These are phyloP conservation scores for Pristionchus exspectatus DNA, from an alignment of 2,888 invertebrate genomes.

Conservation along the genomic window DNA sequence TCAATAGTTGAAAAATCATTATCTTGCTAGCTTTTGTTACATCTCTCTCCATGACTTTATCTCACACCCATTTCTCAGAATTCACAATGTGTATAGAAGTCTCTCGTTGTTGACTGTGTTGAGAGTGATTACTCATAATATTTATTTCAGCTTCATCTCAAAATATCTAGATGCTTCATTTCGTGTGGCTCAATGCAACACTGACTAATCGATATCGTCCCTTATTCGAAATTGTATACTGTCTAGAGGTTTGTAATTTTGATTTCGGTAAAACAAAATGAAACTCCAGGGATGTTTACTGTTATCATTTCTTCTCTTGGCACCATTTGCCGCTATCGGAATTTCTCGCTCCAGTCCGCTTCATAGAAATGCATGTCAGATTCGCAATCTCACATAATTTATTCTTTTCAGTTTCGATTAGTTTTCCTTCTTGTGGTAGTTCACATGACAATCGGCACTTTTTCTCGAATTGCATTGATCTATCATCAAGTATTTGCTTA, in stretches of 20 bases:
- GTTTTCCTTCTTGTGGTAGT: background rate
- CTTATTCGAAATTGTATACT: background rate
- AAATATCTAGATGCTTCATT: background rate
- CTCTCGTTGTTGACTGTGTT: background rate
- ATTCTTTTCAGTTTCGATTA: background rate
- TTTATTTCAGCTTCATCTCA: background rate
- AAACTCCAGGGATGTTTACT: background rate
- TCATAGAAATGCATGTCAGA: background rate
- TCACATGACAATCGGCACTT: background rate
- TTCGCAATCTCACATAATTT: no score
- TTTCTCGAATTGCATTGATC: background rate
- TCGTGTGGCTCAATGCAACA: constrained; percentile 10
- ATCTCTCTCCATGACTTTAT: background rate
- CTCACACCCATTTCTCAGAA: background rate
- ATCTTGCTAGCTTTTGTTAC: background rate
- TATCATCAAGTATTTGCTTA: background rate
- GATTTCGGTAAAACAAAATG: background rate
- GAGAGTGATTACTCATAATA: background rate
- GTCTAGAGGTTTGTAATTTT: background rate
- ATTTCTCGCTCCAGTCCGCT: background rate
- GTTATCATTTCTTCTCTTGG: background rate
- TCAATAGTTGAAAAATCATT: background rate
- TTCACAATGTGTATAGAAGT: background rate
- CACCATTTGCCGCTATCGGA: background rate
- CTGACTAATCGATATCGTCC: background rate